Evolutionary conservation across 1,140 invertebrate species (phyloP).

Genomic region (Acromyrmex heyeri): DNA sequence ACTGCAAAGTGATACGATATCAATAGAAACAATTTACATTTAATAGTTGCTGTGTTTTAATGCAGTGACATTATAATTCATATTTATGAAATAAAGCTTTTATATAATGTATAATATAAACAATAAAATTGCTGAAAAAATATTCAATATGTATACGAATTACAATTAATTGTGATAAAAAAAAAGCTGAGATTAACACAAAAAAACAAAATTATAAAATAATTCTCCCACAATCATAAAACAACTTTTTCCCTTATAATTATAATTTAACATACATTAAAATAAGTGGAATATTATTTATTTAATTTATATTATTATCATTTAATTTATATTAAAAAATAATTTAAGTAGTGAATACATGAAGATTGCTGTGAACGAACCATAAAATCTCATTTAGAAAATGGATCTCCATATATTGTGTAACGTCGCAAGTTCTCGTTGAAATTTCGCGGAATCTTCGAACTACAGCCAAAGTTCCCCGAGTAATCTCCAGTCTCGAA

Average conservation of each 20-base stretch:
- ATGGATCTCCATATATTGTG: conserved; percentile 5
- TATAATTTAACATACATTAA: background rate
- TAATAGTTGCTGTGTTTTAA: background rate
- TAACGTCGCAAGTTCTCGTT: conserved; percentile 10
- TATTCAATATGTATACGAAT: background rate
- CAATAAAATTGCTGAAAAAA: background rate
- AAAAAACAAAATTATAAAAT: background rate
- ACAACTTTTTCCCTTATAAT: background rate
- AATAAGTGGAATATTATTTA: background rate
- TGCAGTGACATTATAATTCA: conserved; percentile 1
- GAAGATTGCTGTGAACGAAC: background rate
- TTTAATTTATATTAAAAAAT: background rate
- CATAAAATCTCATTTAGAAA: conserved; percentile 39
- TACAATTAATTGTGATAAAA: conserved; percentile 3
- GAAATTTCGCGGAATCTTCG: conserved; percentile 9
- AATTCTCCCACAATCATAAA: background rate
- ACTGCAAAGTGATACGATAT: conserved; percentile 28
- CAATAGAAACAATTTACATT: conserved; percentile 3
- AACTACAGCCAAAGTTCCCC: conserved; percentile 17
- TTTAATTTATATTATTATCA: background rate
- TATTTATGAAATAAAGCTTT: conserved; percentile 1
- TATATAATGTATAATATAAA: background rate
- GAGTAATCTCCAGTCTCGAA: conserved; percentile 23
- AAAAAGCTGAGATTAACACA: background rate
- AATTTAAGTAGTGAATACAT: background rate